Base-by-base conservation (phyloP, 2,888 invertebrate species). In the Drosophila barbarae region DNA sequence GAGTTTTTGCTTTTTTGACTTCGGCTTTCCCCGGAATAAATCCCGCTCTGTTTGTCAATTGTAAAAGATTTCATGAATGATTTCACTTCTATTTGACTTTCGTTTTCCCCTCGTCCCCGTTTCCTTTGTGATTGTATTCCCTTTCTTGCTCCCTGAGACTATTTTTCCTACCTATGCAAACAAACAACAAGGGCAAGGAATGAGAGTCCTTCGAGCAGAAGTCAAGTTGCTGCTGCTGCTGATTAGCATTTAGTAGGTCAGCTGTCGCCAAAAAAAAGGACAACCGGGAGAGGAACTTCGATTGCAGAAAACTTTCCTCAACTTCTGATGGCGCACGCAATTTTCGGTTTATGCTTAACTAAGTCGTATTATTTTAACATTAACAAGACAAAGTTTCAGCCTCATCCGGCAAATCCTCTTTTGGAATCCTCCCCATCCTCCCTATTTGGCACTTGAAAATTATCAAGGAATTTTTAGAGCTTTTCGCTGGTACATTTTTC, bases 201-300 rank as follows among this genome's bases (percentile, higher is more conserved):
- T 13, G 26, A 50, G 46, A 75, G 69, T 52, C 68, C 73, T 72
- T 74, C 69, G 71, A 78, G 76, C 73, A 49, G 57, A 51, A 67
- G 66, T 66, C 53, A 64, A 69, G 64, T 55, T 47, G 54, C 46
- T 32, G 28, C 71, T 80, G 81, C 23, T 46, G 46, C 72, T 84
- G 82, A 79, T 81, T 81, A 84, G 84, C 81, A 81, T 81, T 81
- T 82, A 84, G 80, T 84, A 60, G 81, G 83, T 84, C 85, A 84
- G 50, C 71, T 71, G 74, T 61, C 68, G 69, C 65, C 77, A 68
- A 44, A 32, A 32, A 54, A 1, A 30, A 28, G 32, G 32, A 39
- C 46, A 47, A 39, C 39, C 7, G 6, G 12, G 39, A 42, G 23
- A 13, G n/a, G 41, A 60, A 50, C 36, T 52, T 63, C 38, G 51